These are phyloP conservation scores for Xiphophorus couchianus DNA, from an alignment of 2,113 vertebrate species.

Conservation along the genomic window DNA sequence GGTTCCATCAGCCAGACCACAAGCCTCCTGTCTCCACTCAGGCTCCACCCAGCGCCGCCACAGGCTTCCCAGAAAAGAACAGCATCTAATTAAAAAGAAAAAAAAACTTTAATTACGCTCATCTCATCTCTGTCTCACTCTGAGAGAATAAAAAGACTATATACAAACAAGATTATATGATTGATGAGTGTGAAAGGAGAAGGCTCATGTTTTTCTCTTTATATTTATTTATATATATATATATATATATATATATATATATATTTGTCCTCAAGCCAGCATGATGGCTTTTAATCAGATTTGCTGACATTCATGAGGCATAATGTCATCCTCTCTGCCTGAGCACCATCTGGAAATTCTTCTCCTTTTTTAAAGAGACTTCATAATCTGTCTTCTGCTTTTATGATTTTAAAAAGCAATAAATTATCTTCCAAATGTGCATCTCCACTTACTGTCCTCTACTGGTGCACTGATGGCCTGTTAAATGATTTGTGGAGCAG, in stretches of 20 bases:
- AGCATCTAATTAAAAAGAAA: slow-evolving; percentile 71
- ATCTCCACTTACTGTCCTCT: slow-evolving; percentile 12
- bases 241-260: not conserved
- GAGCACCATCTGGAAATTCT: slow-evolving; percentile 64
- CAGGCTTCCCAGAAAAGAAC: slow-evolving; percentile 80
- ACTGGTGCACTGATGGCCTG: not conserved
- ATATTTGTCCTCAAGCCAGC: not conserved
- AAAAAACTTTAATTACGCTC: slow-evolving; percentile 74
- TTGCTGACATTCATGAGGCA: slow-evolving; percentile 57
- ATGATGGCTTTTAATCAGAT: slow-evolving; percentile 65
- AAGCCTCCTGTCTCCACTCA: slow-evolving; percentile 75
- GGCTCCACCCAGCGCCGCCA: slow-evolving; percentile 77
- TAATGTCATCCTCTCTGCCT: slow-evolving; percentile 52
- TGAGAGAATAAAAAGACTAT: slow-evolving; percentile 56
- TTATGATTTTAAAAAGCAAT: not conserved
- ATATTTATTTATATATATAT: not conserved
- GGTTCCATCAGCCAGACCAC: slow-evolving; percentile 71
- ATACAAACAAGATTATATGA: slow-evolving; percentile 66
- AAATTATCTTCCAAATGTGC: slow-evolving; percentile 18
- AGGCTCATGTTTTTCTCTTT: slow-evolving; percentile 32
- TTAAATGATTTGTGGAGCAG: slow-evolving; percentile 41
- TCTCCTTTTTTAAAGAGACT: slow-evolving; percentile 19
- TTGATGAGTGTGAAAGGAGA: slow-evolving; percentile 59
- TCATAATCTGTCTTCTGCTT: slow-evolving; percentile 5
- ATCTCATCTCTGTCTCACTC: slow-evolving; percentile 61